Evolutionary conservation across 2,113 vertebrate species (phyloP), one percentile per base, ranked within the genome.

Genomic region (Cynocephalus volans): DNA sequence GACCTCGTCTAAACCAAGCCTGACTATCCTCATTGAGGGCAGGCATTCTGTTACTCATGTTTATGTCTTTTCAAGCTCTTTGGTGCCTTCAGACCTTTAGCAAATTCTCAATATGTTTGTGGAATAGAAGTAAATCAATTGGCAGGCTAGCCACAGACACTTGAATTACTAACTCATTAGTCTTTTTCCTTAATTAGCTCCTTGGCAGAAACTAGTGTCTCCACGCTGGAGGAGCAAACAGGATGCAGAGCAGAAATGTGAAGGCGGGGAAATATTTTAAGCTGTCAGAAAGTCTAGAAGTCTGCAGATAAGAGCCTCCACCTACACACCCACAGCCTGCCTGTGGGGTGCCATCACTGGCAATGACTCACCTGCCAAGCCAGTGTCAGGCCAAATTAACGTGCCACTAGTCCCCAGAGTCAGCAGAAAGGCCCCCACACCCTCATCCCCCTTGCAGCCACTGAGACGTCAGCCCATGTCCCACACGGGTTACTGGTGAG

Each of bases 401-500:
- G 0, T 79, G 82, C 36, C 72, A 67, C 62, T 62, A 88, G n/a
- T n/a, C 33, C 33, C 54, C 5, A 11, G 31, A 87, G 50, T 54
- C 82, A 69, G 8, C 52, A 11, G 31, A 56, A 52, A 62, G 41
- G 64, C 6, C 11, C 65, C 24, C 17, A 28, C 33, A 41, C 19
- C 60, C 58, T 87, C 1, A 0, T 15, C 52, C 81, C 24, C 33
- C 73, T 80, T 80, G 80, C n/a, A 62, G 36, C 26, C 45, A 17
- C 19, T 0, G 3, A 64, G 54, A 45, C 11, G 0, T 6, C 69
- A 23, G 21, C 23, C 52, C 5, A 0, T 67, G 15, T 70, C 52
- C 41, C 52, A 8, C 36, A 6, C 12, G 19, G 75, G 56, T 13
- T 13, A 6, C 26, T 36, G 33, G 15, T n/a, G 80, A 18, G 12